Evolutionary conservation across 2,113 vertebrate genomes (phyloP).

Genomic region (Solea senegalensis): DNA sequence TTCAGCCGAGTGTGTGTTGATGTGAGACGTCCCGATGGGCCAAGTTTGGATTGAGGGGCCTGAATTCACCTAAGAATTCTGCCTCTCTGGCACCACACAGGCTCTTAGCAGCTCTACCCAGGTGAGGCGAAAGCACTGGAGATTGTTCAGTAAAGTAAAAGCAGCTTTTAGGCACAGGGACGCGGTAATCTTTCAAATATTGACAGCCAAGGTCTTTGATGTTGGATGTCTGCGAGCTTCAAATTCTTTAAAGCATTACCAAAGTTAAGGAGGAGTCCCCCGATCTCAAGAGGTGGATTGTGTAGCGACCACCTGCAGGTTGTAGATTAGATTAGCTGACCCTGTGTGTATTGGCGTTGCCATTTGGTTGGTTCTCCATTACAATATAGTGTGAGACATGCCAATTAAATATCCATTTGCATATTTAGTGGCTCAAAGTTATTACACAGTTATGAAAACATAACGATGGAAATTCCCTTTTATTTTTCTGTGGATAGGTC

Average conservation of each 20-base stretch:
- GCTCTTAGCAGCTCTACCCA: slow-evolving; percentile 94
- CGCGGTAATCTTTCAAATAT: too few species aligned
- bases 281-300: not conserved
- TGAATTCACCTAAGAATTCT: slow-evolving; percentile 87
- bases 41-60: slow-evolving; percentile 90
- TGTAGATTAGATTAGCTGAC: too few species aligned
- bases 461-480: not conserved
- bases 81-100: slow-evolving; percentile 91
- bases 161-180: not conserved
- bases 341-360: too few species aligned
- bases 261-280: too few species aligned
- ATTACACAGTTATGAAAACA: not conserved
- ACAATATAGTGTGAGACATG: too few species aligned
- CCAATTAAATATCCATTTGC: too few species aligned
- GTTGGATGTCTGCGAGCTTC: too few species aligned
- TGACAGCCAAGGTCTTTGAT: too few species aligned
- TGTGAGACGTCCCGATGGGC: slow-evolving; percentile 40
- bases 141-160: not conserved
- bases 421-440: too few species aligned
- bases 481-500: not conserved
- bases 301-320: not conserved
- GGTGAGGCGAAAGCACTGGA: slow-evolving; percentile 81
- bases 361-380: too few species aligned
- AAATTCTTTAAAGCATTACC: too few species aligned
- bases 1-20: slow-evolving; percentile 30